Base-by-base conservation (phyloP, 92 coral and sea anemone genomes). In the Heliopora coerulea region DNA sequence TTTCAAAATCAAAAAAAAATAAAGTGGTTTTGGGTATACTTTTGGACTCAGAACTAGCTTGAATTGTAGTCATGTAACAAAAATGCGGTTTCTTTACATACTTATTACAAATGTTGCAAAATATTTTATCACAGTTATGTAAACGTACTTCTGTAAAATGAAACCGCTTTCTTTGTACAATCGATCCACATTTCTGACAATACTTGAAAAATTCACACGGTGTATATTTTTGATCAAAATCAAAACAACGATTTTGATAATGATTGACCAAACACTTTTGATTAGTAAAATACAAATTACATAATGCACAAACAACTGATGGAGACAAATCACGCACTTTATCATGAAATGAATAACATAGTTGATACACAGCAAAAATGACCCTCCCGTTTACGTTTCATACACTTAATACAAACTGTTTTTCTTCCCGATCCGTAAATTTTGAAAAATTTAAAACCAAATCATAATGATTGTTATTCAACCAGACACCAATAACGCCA, bases 1-100 rank as follows among this genome's bases (percentile, higher is more conserved):
- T 72, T 59, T 72, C 78, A 48, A 69, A 69, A 56, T 69, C 76
- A 48, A 46, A 69, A 56, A 48, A 69, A 56, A 46, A 69, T 33
- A 48, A 69, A 56, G 7, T 69, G 14, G 34, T 21, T 19, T 26
- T 19, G 48, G n/a, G 2, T 11, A 21, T 10, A 4, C 25, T 29
- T 69, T 5, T 49, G 24, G 1, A 12, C 23, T 39, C 27, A 20
- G 26, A 21, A 6, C n/a, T 2, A 7, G 52, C 7, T 8, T n/a
- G n/a, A n/a, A 46, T 46, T 2, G n/a, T 3, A 2, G 2, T 46
- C 52, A 46, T 46, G n/a, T 46, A 64, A 64, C 72, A 64, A 0
- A 27, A 26, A 49, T 64, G 72, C 49, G 52, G 18, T 64, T 64
- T 49, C 14, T 28, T 29, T 35, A 33, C 21, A 21, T 64, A 37